phyloP scores from a whole-genome alignment of 2,797 vertebrate species.

The Neomorphus geoffroyi region DNA sequence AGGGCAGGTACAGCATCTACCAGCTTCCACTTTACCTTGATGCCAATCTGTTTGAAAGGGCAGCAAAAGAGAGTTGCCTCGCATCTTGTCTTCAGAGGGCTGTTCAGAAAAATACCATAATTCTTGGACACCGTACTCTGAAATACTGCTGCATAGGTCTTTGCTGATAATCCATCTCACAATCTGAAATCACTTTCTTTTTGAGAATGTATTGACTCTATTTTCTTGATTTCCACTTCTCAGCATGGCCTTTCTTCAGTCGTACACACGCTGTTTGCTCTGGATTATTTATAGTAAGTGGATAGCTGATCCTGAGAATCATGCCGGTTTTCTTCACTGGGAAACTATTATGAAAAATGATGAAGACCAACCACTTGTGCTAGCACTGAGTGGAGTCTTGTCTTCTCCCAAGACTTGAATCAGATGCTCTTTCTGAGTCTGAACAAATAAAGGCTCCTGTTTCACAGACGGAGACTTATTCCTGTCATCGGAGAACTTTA shows the following conservation, averaged over 20 bases:
- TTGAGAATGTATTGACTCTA: neutral
- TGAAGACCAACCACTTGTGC: neutral
- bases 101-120: neutral
- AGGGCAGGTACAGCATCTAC: slow-evolving; percentile 1
- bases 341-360: neutral
- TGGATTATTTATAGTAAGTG: neutral
- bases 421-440: neutral
- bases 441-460: neutral
- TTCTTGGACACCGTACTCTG: neutral
- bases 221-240: neutral
- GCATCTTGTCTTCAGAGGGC: neutral
- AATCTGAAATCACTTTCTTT: neutral
- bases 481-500: neutral
- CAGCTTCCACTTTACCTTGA: slow-evolving; percentile 9
- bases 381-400: neutral
- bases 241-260: neutral
- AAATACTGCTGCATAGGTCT: neutral
- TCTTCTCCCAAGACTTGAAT: neutral
- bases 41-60: neutral
- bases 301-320: neutral
- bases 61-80: neutral
- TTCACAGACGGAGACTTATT: neutral
- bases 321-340: neutral
- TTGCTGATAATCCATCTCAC: neutral
- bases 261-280: neutral